phyloP scores from a whole-genome alignment of 2,113 vertebrate species.

The Ceyx margarethae region DNA sequence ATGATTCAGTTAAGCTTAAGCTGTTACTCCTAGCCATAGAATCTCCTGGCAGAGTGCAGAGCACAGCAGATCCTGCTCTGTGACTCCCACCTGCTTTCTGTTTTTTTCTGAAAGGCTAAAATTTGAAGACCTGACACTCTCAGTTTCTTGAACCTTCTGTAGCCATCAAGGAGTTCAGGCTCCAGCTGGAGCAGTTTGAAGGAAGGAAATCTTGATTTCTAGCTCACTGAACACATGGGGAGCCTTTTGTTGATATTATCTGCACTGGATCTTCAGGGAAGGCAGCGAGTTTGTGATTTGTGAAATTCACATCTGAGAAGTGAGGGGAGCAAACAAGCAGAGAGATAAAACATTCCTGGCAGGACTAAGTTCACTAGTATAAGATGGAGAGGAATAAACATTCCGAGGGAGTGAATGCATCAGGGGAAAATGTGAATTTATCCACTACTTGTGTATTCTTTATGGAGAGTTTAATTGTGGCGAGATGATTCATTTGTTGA shows the following conservation, averaged over 20 bases:
- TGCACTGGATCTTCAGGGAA: conserved; percentile 25
- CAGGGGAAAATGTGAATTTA: background rate
- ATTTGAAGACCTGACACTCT: background rate
- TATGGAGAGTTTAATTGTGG: background rate
- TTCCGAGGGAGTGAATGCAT: background rate
- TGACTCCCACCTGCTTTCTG: background rate
- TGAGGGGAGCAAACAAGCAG: background rate
- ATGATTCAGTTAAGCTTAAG: background rate
- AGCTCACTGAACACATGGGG: background rate
- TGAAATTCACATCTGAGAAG: conserved; percentile 7
- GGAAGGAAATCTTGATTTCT: background rate
- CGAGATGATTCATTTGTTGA: conserved; percentile 2
- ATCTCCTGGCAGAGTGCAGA: background rate
- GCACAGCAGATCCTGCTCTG: background rate
- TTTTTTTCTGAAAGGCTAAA: background rate
- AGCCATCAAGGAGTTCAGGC: background rate
- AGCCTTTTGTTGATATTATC: background rate
- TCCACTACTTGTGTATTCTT: background rate
- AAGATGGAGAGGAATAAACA: background rate
- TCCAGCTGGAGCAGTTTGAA: background rate
- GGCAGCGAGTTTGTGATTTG: background rate
- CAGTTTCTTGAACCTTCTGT: background rate
- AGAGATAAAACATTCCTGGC: background rate
- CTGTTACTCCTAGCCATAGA: background rate
- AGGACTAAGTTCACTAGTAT: background rate